These are phyloP conservation scores for Conistra vaccinii DNA, from an alignment of 2,888 invertebrate genomes.

Conservation along the genomic window DNA sequence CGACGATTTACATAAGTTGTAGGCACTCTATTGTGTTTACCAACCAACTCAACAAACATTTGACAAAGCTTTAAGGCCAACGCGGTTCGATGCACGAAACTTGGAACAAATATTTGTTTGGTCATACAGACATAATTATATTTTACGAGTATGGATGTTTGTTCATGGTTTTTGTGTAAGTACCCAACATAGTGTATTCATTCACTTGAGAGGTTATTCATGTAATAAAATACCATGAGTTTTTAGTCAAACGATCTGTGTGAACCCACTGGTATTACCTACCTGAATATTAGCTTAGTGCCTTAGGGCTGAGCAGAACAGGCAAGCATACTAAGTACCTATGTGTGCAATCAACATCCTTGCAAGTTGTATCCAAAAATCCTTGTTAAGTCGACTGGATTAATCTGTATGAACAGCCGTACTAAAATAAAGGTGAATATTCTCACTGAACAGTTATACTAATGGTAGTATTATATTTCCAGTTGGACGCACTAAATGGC, in stretches of 20 bases:
- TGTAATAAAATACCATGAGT: constrained; percentile 2
- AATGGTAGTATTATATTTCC: constrained; percentile 56
- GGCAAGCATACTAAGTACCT: neutral
- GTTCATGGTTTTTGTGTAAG: constrained; percentile 29
- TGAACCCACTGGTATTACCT: neutral
- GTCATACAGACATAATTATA: constrained; percentile 25
- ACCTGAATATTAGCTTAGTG: neutral
- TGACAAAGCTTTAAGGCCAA: constrained; percentile 42
- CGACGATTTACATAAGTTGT: constrained; percentile 45
- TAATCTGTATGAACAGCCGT: neutral
- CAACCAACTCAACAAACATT: constrained; percentile 47
- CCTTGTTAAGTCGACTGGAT: neutral
- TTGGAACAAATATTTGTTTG: constrained; percentile 45
- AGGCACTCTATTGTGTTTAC: constrained; percentile 48
- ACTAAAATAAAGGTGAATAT: neutral
- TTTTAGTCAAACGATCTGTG: constrained; percentile 5
- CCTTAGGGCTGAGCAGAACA: neutral
- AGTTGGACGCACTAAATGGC: constrained; percentile 89
- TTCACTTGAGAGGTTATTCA: constrained; percentile 21
- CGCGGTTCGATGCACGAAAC: constrained; percentile 20
- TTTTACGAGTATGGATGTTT: constrained; percentile 50
- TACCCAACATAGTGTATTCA: constrained; percentile 18
- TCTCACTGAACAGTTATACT: constrained; percentile 8
- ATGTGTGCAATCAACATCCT: neutral
- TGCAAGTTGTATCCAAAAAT: neutral